These are phyloP conservation scores for Drosophila ironensis DNA, from an alignment of 1,140 invertebrate genomes.

Conservation along the genomic window DNA sequence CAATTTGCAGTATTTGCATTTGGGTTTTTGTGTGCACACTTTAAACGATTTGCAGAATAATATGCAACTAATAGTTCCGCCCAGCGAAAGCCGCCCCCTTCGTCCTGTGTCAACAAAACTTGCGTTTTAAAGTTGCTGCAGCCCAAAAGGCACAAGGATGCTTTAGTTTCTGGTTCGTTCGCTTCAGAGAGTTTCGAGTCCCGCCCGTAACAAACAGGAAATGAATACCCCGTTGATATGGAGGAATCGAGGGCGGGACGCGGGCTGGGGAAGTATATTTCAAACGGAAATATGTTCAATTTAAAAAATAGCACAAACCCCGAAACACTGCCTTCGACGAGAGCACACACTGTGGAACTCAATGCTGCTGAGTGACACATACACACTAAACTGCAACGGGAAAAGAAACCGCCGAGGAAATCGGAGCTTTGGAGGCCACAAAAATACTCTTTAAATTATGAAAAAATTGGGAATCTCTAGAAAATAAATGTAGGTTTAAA, in stretches of 20 bases:
- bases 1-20: slow-evolving; percentile 48
- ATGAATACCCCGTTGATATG: slow-evolving; percentile 52
- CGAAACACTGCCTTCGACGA: slow-evolving; percentile 22
- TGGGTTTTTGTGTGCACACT: slow-evolving; percentile 28
- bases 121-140: slow-evolving; percentile 25
- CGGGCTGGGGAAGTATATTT: slow-evolving; percentile 19
- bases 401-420: not conserved
- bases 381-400: slow-evolving; percentile 5
- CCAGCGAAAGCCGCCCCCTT: not conserved
- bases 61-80: slow-evolving; percentile 4
- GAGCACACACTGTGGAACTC: slow-evolving; percentile 25
- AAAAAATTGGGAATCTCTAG: too few relatives aligned
- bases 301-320: slow-evolving; percentile 63
- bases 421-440: not conserved
- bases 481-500: too few relatives aligned
- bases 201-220: slow-evolving; percentile 58
- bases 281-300: slow-evolving; percentile 72
- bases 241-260: not conserved
- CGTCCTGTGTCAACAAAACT: slow-evolving; percentile 13
- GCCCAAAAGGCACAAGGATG: slow-evolving; percentile 14
- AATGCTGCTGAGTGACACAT: slow-evolving; percentile 49
- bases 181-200: slow-evolving; percentile 23
- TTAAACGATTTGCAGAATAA: slow-evolving; percentile 12
- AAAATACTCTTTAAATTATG: slow-evolving; percentile 2
- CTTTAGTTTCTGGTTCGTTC: slow-evolving; percentile 22